Evolutionary conservation across 2,888 invertebrate genomes (phyloP), one percentile per base, ranked within the genome.

Genomic region (Philopedon plagiatum): DNA sequence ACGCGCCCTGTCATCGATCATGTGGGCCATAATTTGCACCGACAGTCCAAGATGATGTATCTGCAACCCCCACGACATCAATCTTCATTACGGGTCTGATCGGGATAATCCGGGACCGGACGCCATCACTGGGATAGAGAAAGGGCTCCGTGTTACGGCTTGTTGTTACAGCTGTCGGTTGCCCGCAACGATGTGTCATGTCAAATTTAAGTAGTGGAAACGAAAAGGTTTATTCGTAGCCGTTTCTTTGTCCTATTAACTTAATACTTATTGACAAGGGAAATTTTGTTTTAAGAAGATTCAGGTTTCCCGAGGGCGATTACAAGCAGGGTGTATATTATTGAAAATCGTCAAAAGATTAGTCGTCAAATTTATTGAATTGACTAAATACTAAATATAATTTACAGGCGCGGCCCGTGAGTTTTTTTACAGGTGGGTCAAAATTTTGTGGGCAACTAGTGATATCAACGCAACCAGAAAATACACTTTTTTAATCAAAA

Each of bases 31-130:
- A 66, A 57, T 57, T 56, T 57, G 66, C 57, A 58, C 56, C 19
- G 66, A 66, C 66, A 66, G 66, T 41, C 66, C 54, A 66, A 66
- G 66, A 66, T 66, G 66, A 66, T 66, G 44, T 66, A 66, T 66
- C 54, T 41, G 57, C 56, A 56, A 66, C 66, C 66, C 66, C 41
- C 57, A 46, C 44, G 39, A 57, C 57, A 66, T 66, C 66, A 66
- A 66, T 66, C 66, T 66, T 66, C 66, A 66, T 66, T 66, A 66
- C 51, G 51, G 51, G 51, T 13, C 51, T 49, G 51, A 63, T 63
- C 63, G 49, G 51, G 63, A 63, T 63, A 63, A 63, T 63, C 63
- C 63, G 46, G 63, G 63, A 63, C 11, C 29, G 44, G 61, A 41
- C 61, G 26, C 21, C 39, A 29, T 1, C 37, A 32, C 8, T 29